Evolutionary conservation across 2,888 invertebrate species (phyloP).

Genomic region (Limnephilus rhombicus): DNA sequence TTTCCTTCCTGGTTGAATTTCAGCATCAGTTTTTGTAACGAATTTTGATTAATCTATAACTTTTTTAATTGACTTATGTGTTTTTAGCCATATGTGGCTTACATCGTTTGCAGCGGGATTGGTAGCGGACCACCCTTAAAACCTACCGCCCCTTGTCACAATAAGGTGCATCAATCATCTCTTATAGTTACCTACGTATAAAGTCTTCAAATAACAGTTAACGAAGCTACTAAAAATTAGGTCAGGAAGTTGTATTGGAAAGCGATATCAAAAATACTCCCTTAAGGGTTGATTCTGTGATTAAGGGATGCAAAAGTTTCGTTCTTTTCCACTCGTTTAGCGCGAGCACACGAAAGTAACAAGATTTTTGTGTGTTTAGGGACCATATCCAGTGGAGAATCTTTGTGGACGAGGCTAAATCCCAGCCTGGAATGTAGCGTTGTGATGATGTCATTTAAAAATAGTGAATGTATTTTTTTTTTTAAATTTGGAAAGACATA

Average conservation of each 20-base stretch:
- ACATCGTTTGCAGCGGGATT: not conserved
- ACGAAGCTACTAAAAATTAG: not conserved
- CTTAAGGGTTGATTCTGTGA: not conserved
- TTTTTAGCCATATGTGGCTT: constrained; percentile 40
- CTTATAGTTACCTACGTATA: too few species aligned
- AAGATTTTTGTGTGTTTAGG: not conserved
- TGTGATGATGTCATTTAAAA: too few species aligned
- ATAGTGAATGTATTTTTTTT: too few species aligned
- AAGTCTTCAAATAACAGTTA: not conserved
- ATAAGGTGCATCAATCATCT: constrained; percentile 41
- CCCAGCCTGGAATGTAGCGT: too few species aligned
- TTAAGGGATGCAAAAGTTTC: not conserved
- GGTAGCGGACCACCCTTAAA: constrained; percentile 24
- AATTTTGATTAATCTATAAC: constrained; percentile 44
- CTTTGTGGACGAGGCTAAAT: too few species aligned
- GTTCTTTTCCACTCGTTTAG: not conserved
- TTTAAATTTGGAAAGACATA: too few species aligned
- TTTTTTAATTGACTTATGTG: constrained; percentile 52
- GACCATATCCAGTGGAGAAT: too few species aligned
- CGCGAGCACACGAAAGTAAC: not conserved
- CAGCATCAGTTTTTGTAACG: not conserved
- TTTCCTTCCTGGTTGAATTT: not conserved
- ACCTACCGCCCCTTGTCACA: constrained; percentile 47
- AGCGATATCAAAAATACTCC: not conserved
- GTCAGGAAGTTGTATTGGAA: not conserved